Percentiles rank a stretch among this genome's conserved stretches.
phyloP scores from a whole-genome alignment of 2,888 invertebrate species.

The Pegoplata infirma region DNA sequence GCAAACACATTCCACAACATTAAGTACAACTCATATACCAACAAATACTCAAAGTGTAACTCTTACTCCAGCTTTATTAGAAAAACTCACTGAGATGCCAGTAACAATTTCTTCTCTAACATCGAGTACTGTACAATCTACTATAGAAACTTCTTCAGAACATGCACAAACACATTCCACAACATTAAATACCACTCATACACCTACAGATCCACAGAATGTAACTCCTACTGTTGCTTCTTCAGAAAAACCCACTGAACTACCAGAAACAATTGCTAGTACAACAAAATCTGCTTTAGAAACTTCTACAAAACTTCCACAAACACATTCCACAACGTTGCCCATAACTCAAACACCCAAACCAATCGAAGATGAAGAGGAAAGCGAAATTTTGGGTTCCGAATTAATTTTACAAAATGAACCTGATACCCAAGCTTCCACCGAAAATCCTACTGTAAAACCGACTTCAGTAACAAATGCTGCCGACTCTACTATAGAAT shows the following conservation, averaged over 20 bases:
- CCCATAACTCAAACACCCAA: constrained; percentile 30
- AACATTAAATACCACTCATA: too few relatives aligned
- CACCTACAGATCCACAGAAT: too few relatives aligned
- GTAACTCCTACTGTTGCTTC: too few relatives aligned
- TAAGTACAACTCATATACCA: constrained; percentile 26
- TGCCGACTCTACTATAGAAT: not conserved
- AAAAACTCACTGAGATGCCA: too few relatives aligned
- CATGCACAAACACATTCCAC: too few relatives aligned
- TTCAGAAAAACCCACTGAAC: too few relatives aligned
- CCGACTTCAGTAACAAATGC: not conserved
- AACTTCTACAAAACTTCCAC: not conserved
- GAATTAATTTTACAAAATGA: not conserved
- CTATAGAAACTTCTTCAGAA: too few relatives aligned
- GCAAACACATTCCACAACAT: not conserved
- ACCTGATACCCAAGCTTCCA: too few relatives aligned
- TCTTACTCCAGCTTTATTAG: too few relatives aligned
- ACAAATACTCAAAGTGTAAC: constrained; percentile 38
- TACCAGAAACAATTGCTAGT: not conserved
- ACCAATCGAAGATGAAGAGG: constrained; percentile 11
- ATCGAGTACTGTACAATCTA: too few relatives aligned
- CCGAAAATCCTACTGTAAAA: not conserved
- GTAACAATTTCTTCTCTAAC: too few relatives aligned
- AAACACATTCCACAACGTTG: not conserved
- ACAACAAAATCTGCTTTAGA: too few relatives aligned
- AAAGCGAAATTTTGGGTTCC: not conserved